Conservation (phyloP, 1,140 invertebrate species). For the Meteorus sp. region DNA sequence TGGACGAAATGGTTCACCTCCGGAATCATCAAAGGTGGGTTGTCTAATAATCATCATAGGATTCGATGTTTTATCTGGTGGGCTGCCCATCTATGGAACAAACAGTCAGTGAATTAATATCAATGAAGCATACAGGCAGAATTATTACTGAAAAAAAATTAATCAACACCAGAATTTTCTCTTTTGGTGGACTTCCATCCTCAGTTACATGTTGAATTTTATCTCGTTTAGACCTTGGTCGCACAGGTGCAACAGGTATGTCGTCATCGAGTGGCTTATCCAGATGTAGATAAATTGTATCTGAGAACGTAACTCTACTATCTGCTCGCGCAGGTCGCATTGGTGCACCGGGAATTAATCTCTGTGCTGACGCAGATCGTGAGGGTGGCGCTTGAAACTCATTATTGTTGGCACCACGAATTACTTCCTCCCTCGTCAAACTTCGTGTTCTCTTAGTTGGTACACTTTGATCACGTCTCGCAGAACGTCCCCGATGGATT, state of each 20-base stretch:
- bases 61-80: slow-evolving; percentile 8
- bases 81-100: slow-evolving; percentile 1
- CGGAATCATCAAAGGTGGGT: slow-evolving; percentile 28
- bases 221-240: slow-evolving; percentile 33
- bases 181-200: slow-evolving; percentile 20
- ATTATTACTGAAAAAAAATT: no score
- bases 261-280: slow-evolving; percentile 29
- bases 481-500: slow-evolving; percentile 46
- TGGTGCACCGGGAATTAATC: slow-evolving; percentile 24
- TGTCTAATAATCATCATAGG: slow-evolving; percentile 14
- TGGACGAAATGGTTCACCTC: slow-evolving; percentile 10
- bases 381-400: slow-evolving; percentile 26
- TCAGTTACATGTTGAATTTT: slow-evolving; percentile 24
- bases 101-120: slow-evolving; percentile 9
- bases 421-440: slow-evolving; percentile 49
- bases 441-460: slow-evolving; percentile 50
- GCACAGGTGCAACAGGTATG: slow-evolving; percentile 31
- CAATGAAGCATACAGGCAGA: neutral
- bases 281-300: slow-evolving; percentile 34
- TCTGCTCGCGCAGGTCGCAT: slow-evolving; percentile 44
- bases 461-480: slow-evolving; percentile 48
- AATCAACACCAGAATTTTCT: slow-evolving; percentile 5
- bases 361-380: slow-evolving; percentile 43
- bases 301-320: slow-evolving; percentile 51
- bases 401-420: slow-evolving; percentile 24